Evolutionary conservation across 2,888 invertebrate genomes (phyloP), one percentile per base, ranked within the genome.

Genomic region (Meteorus colon): DNA sequence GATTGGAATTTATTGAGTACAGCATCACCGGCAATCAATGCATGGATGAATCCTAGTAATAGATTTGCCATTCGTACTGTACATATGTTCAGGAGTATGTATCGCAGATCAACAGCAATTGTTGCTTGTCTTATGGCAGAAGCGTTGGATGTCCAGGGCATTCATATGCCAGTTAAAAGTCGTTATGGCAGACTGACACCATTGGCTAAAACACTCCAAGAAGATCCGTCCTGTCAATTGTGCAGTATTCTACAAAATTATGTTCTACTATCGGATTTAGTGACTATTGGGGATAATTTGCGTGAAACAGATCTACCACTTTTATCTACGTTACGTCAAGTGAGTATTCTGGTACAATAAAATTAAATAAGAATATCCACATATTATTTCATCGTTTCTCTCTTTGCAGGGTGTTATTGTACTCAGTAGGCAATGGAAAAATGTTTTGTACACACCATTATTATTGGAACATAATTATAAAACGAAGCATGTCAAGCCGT

Each of bases 1-100:
- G 98, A 98, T 90, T 98, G 98, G 98, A 98, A 98, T 91, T 91
- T 98, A 74, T 90, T 98, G 72, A 98, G 97, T 87, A 98, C 98
- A 2, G 97, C 97, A 6, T 97, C 98, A 0, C 98, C 98, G 0
- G 97, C 98, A 0, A 98, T 98, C 83, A 97, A 97, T 86, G 98
- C 98, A 1, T 98, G 98, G 98, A 95, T 98, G 94, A 98, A 97
- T 91, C 98, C 98, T 0, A 95, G 96, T 89, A 97, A 98, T 91
- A 92, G 97, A 24, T 93, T 98, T 77, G 96, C 97, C 67, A 95
- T 96, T 78, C 93, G 96, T 81, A 94, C 96, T 67, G 95, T 96
- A 45, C 93, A 95, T 74, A 92, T 97, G 91, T 93, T 96, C 82
- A 92, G 96, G 59, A 94, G 95, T 1, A 92, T 96, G 90, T 96